phyloP scores from a whole-genome alignment of 2,113 vertebrate genomes.

The Serilophus lunatus region DNA sequence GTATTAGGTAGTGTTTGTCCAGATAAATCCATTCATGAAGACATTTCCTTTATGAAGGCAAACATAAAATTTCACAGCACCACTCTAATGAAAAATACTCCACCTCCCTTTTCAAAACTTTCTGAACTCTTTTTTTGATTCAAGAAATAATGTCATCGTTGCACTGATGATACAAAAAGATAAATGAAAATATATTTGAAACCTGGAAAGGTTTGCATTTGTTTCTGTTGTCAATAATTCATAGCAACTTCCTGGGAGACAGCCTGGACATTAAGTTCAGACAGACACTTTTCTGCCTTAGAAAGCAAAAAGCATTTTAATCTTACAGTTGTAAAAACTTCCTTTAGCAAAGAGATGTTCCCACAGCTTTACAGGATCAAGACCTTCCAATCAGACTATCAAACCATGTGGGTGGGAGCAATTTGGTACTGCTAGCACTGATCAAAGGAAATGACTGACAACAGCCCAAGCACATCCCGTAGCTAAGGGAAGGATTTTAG shows the following conservation, averaged over 20 bases:
- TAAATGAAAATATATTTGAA: neutral
- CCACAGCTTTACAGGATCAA: neutral
- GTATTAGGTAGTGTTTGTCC: neutral
- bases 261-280: neutral
- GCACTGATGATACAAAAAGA: neutral
- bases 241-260: neutral
- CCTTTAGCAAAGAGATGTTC: neutral
- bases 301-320: neutral
- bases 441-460: neutral
- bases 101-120: neutral
- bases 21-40: neutral
- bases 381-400: neutral
- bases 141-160: neutral
- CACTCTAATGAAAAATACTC: neutral
- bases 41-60: neutral
- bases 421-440: neutral
- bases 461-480: neutral
- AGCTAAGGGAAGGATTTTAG: neutral
- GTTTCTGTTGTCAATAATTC: neutral
- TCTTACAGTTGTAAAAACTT: neutral
- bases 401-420: neutral
- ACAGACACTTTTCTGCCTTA: neutral
- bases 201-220: neutral
- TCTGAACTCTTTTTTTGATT: neutral
- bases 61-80: neutral